These are phyloP conservation scores for Drosophila tani DNA, from an alignment of 1,140 invertebrate genomes.

Conservation along the genomic window DNA sequence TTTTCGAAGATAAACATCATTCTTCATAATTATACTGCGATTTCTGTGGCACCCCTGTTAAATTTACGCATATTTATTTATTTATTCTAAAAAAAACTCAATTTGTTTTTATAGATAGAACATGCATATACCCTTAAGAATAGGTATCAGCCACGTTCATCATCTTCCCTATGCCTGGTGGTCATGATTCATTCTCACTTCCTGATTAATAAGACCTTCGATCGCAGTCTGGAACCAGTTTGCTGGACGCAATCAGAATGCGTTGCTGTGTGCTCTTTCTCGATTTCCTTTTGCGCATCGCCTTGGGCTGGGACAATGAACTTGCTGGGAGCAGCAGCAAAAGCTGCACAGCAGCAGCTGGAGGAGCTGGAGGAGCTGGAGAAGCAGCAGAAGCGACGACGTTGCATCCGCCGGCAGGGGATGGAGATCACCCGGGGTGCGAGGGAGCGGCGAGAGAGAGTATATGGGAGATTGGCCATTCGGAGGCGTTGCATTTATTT, in stretches of 20 bases:
- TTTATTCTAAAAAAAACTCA: no score
- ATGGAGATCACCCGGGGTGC: constrained; percentile 46
- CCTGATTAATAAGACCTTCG: constrained; percentile 12
- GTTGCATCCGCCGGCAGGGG: constrained; percentile 28
- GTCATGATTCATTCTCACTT: constrained; percentile 6
- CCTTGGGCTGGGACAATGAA: constrained; percentile 70
- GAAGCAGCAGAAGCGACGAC: constrained; percentile 36
- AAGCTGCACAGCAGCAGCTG: constrained; percentile 52
- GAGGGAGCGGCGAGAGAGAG: constrained; percentile 26
- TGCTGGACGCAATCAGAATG: constrained; percentile 42
- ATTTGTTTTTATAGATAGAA: no score
- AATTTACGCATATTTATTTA: no score
- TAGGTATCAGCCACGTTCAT: background rate
- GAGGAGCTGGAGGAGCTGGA: constrained; percentile 30
- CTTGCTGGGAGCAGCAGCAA: constrained; percentile 47
- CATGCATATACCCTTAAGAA: no score
- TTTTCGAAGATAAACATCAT: no score
- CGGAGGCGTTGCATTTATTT: constrained; percentile 74
- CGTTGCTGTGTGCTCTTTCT: constrained; percentile 36
- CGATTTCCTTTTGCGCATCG: constrained; percentile 56
- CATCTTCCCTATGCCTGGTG: background rate
- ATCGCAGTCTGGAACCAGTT: constrained; percentile 39
- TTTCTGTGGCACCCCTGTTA: no score
- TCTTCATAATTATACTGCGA: no score
- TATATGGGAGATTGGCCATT: constrained; percentile 49